phyloP scores from a whole-genome alignment of 92 coral and sea anemone genomes.

The Siderastrea siderea region DNA sequence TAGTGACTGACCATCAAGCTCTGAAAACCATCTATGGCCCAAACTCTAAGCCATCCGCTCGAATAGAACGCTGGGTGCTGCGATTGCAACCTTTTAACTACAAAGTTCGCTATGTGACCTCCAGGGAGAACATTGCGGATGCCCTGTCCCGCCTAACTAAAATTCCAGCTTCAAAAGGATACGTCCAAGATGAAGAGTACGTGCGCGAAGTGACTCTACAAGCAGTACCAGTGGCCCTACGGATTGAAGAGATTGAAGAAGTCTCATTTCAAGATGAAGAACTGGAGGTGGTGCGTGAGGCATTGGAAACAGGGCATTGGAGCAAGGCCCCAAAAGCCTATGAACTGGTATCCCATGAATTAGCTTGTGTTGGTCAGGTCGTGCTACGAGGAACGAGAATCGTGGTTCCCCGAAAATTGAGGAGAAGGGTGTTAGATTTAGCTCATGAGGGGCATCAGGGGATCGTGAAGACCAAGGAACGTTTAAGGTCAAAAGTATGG shows the following conservation, averaged over 20 bases:
- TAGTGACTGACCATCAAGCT: conserved; percentile 66
- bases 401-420: background rate
- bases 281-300: conserved; percentile 10
- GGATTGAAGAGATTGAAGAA: conserved; percentile 58
- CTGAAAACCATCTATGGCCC: conserved; percentile 55
- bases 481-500: conserved; percentile 63
- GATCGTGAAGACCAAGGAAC: conserved; percentile 56
- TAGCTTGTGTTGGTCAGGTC: conserved; percentile 57
- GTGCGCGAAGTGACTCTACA: conserved; percentile 51
- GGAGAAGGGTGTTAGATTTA: conserved; percentile 17
- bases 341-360: conserved; percentile 39
- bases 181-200: conserved; percentile 39
- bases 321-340: conserved; percentile 13
- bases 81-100: conserved; percentile 55
- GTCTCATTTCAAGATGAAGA: conserved; percentile 49
- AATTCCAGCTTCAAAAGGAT: conserved; percentile 15
- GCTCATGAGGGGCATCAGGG: conserved; percentile 67
- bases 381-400: conserved; percentile 44
- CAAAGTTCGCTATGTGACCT: conserved; percentile 44
- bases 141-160: conserved; percentile 49
- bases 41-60: conserved; percentile 51
- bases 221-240: conserved; percentile 67
- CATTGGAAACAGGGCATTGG: conserved; percentile 41
- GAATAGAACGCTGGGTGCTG: conserved; percentile 62
- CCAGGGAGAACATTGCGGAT: conserved; percentile 59